These are phyloP conservation scores for Borostomias antarcticus DNA, from an alignment of 2,797 vertebrate genomes.

Conservation along the genomic window DNA sequence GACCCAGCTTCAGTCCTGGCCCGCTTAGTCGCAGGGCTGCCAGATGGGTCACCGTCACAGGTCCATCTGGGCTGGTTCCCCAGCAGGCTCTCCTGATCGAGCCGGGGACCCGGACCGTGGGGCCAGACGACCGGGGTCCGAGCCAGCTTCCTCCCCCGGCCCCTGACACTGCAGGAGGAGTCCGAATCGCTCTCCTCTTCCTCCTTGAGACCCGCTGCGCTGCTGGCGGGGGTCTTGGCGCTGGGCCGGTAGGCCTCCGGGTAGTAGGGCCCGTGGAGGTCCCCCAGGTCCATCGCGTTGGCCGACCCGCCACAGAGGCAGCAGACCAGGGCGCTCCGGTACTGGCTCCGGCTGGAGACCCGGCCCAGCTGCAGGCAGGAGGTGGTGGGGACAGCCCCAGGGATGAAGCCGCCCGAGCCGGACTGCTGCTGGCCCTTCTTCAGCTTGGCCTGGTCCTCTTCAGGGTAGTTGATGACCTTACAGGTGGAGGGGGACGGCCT, in stretches of 20 bases:
- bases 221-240: conserved; percentile 48
- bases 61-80: conserved; percentile 45
- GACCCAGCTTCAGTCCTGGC: conserved; percentile 34
- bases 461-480: conserved; percentile 73
- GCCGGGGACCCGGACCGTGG: conserved; percentile 37
- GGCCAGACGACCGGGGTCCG: conserved; percentile 17
- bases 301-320: conserved; percentile 76
- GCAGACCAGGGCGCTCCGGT: conserved; percentile 68
- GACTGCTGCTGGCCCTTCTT: conserved; percentile 56
- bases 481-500: conserved; percentile 57
- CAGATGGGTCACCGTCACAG: conserved; percentile 17
- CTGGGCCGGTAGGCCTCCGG: conserved; percentile 66
- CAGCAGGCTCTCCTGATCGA: conserved; percentile 43
- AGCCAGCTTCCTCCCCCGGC: conserved; percentile 43
- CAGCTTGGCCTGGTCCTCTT: conserved; percentile 56
- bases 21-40: conserved; percentile 64
- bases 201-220: conserved; percentile 48
- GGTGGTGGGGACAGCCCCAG: conserved; percentile 66
- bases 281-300: conserved; percentile 78
- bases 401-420: conserved; percentile 40
- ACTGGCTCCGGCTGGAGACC: conserved; percentile 49
- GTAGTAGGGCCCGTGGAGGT: conserved; percentile 82
- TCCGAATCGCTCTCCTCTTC: conserved; percentile 68
- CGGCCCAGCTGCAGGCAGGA: conserved; percentile 75
- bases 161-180: conserved; percentile 53